Evolutionary conservation across 2,113 vertebrate species (phyloP).

Genomic region (Sturnira hondurensis): DNA sequence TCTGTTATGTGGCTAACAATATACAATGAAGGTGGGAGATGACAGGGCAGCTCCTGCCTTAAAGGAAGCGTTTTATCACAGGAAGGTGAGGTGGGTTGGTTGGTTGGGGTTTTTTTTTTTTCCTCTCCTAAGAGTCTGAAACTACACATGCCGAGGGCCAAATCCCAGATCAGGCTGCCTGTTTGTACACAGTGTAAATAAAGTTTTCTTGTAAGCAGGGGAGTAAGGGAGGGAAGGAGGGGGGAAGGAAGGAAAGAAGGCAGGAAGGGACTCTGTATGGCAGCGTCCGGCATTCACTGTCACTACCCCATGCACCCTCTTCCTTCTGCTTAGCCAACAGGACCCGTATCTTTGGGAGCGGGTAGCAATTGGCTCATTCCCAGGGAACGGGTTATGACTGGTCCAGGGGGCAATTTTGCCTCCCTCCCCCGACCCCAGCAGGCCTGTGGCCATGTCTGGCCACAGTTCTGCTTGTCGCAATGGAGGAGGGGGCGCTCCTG

Average conservation of each 20-base stretch:
- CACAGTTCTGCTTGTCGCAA: background rate
- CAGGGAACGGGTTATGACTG: background rate
- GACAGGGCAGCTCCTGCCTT: background rate
- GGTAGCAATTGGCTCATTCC: fast-evolving
- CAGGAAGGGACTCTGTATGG: background rate
- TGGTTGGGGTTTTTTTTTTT: background rate
- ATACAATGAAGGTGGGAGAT: background rate
- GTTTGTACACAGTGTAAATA: background rate
- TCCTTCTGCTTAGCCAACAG: background rate
- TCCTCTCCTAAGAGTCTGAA: background rate
- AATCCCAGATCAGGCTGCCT: background rate
- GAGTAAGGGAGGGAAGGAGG: background rate
- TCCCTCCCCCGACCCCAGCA: no score
- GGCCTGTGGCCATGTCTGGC: background rate
- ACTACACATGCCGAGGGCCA: background rate
- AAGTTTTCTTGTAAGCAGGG: background rate
- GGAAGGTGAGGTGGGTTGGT: background rate
- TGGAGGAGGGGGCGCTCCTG: background rate
- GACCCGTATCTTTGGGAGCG: background rate
- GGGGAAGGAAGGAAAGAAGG: background rate
- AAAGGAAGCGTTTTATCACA: background rate
- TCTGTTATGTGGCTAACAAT: background rate
- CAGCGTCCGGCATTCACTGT: fast-evolving
- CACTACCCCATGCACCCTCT: background rate
- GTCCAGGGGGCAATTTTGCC: background rate